Evolutionary conservation across 2,888 invertebrate species (phyloP).

Genomic region (Pandemis heparana): DNA sequence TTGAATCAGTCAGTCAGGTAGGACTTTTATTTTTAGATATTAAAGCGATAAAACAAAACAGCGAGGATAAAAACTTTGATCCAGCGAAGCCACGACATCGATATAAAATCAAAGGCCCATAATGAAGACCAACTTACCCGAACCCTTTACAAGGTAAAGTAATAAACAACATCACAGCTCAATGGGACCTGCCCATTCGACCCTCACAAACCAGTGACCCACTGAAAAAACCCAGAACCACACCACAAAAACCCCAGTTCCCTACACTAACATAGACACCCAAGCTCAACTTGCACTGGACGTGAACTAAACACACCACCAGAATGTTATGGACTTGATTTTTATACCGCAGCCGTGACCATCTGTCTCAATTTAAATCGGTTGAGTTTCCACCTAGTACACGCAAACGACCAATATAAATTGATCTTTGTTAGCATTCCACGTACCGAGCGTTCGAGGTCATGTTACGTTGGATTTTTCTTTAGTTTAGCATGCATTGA

Average conservation of each 20-base stretch:
- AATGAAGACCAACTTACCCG: constrained; percentile 12
- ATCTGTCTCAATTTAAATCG: constrained; percentile 39
- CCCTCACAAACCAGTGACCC: constrained; percentile 45
- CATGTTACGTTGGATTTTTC: neutral
- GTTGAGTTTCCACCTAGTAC: constrained; percentile 26
- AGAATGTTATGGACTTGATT: constrained; percentile 10
- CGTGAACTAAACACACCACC: neutral
- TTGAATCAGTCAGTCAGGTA: no score
- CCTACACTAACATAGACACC: neutral
- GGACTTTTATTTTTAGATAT: no score
- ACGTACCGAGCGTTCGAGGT: neutral
- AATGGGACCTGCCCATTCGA: constrained; percentile 28
- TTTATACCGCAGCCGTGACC: neutral
- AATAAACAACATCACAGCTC: constrained; percentile 36
- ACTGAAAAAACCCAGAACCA: constrained; percentile 41
- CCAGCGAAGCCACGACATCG: neutral
- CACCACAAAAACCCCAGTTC: neutral
- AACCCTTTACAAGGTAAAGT: constrained; percentile 31
- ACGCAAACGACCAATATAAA: neutral
- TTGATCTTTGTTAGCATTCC: neutral
- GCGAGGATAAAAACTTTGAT: neutral
- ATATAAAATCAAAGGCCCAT: constrained; percentile 28
- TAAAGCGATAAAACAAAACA: neutral
- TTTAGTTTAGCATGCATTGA: neutral
- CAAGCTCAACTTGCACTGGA: constrained; percentile 9